phyloP scores from a whole-genome alignment of 2,888 invertebrate species.

The Drosophila picticornis region DNA sequence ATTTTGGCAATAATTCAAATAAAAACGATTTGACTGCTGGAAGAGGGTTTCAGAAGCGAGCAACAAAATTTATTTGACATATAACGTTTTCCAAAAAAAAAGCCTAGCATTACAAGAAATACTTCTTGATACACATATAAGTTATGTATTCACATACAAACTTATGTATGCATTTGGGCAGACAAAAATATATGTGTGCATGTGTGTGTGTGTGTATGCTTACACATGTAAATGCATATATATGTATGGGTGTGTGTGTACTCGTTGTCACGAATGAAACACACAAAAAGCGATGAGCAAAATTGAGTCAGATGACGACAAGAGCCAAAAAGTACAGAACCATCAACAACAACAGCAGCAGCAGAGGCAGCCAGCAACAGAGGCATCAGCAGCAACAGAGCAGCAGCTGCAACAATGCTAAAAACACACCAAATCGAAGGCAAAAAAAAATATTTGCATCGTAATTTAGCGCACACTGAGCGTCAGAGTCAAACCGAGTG shows the following conservation, averaged over 20 bases:
- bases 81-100: neutral
- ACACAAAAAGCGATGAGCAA: slow-evolving; percentile 32
- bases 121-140: neutral
- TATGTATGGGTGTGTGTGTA: slow-evolving; percentile 11
- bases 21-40: neutral
- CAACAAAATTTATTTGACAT: neutral
- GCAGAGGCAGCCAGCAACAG: neutral
- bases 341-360: neutral
- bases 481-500: neutral
- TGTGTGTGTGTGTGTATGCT: neutral
- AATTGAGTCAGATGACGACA: slow-evolving; percentile 40
- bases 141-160: no score
- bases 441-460: slow-evolving; percentile 31
- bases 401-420: slow-evolving; percentile 25
- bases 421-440: slow-evolving; percentile 45
- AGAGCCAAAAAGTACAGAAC: slow-evolving; percentile 30
- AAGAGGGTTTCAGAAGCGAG: neutral
- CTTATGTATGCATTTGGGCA: no score
- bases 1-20: neutral
- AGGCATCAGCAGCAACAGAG: neutral
- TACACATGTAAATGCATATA: neutral
- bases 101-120: neutral
- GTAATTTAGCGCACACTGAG: slow-evolving; percentile 19
- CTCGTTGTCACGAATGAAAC: slow-evolving; percentile 40
- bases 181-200: no score